These are phyloP conservation scores for Drosophila monieri DNA, from an alignment of 2,888 invertebrate genomes.

Conservation along the genomic window DNA sequence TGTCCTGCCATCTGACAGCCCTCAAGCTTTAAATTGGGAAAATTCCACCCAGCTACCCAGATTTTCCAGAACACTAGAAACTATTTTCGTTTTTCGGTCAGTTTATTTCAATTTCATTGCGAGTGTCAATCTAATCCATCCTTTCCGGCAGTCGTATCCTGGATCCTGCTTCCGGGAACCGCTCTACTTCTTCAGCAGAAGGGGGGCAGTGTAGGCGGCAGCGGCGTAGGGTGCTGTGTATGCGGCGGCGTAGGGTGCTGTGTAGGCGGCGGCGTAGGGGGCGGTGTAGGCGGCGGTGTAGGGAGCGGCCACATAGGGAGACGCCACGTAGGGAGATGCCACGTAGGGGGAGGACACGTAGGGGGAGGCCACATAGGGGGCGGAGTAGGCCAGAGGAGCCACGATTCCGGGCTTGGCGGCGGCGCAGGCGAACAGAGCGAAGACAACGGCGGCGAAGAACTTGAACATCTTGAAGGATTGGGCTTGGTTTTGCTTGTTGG, in stretches of 20 bases:
- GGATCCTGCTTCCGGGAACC: background rate
- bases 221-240: constrained; percentile 61
- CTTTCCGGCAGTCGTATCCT: background rate
- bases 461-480: constrained; percentile 65
- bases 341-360: constrained; percentile 62
- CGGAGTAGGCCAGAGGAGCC: constrained; percentile 79
- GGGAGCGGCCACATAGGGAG: constrained; percentile 70
- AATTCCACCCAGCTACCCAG: background rate
- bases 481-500: constrained; percentile 43
- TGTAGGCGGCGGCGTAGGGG: constrained; percentile 21
- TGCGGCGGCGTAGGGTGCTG: constrained; percentile 69
- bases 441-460: constrained; percentile 72
- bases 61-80: constrained; percentile 5
- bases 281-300: constrained; percentile 49
- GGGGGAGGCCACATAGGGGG: constrained; percentile 74
- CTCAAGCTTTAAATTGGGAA: background rate
- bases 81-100: constrained; percentile 32
- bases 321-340: constrained; percentile 44
- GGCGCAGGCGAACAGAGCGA: constrained; percentile 75
- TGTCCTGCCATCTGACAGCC: background rate
- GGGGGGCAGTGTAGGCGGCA: constrained; percentile 65
- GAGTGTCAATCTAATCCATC: constrained; percentile 15
- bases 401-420: constrained; percentile 81
- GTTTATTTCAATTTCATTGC: constrained; percentile 44
- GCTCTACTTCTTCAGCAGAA: constrained; percentile 74